Conservation (phyloP, 2,797 vertebrate species). For the Chaetophractus vellerosus region DNA sequence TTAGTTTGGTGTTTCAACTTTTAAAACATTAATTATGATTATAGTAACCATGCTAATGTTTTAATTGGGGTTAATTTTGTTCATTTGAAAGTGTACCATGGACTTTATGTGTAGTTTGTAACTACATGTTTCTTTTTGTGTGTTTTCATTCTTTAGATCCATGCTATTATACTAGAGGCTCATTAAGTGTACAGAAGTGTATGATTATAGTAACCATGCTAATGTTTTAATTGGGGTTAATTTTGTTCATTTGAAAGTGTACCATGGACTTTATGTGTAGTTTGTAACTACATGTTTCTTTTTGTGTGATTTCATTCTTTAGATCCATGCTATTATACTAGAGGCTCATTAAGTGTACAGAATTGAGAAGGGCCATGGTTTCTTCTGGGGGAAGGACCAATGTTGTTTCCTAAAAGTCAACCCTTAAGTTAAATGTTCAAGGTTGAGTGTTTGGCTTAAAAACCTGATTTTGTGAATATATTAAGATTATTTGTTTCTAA, state of each 20-base stretch:
- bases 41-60: neutral
- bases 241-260: neutral
- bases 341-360: neutral
- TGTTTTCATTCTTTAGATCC: neutral
- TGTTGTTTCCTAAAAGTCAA: neutral
- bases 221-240: neutral
- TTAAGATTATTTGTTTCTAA: neutral
- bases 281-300: too few relatives aligned
- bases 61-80: constrained; percentile 10
- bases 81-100: neutral
- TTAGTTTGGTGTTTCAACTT: neutral
- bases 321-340: neutral
- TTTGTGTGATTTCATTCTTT: neutral
- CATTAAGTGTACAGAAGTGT: neutral
- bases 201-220: neutral
- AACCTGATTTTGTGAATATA: neutral
- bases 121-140: too few relatives aligned
- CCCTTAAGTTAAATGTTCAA: neutral
- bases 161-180: neutral
- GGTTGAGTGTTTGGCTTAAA: neutral
- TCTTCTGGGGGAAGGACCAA: neutral
- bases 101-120: neutral
- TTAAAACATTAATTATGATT: neutral
- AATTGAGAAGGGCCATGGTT: neutral
- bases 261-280: neutral